These are phyloP conservation scores for Myripristis murdjan DNA, from an alignment of 2,797 vertebrate genomes.

Conservation along the genomic window DNA sequence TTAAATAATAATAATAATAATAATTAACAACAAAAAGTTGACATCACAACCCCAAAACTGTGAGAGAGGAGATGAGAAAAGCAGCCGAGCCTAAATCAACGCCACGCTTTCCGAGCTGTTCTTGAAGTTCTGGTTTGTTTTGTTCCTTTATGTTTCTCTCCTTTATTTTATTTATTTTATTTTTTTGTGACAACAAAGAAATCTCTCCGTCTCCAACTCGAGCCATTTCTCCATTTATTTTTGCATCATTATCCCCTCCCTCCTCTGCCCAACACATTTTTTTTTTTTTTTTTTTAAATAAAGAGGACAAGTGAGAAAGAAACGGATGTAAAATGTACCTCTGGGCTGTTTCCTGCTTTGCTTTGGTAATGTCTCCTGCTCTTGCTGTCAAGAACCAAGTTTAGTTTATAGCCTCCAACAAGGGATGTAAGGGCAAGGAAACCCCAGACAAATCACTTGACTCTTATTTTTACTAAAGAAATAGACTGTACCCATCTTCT, in stretches of 20 bases:
- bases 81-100: constrained; percentile 32
- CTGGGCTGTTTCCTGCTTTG: constrained; percentile 59
- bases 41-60: constrained; percentile 39
- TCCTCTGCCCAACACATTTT: constrained; percentile 13
- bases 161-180: too few species aligned
- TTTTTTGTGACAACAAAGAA: constrained; percentile 30
- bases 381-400: constrained; percentile 48
- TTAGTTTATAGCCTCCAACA: constrained; percentile 45
- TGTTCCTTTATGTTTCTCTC: neutral
- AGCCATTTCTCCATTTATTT: constrained; percentile 34
- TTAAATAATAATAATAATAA: too few species aligned
- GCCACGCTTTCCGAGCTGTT: neutral
- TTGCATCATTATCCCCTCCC: constrained; percentile 49
- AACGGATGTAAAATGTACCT: constrained; percentile 59
- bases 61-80: constrained; percentile 40
- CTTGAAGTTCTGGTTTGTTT: too few species aligned
- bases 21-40: constrained; percentile 41
- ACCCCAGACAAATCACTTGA: neutral
- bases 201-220: constrained; percentile 42
- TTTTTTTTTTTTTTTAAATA: constrained; percentile 44
- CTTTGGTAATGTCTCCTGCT: constrained; percentile 65
- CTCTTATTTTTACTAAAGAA: constrained; percentile 3
- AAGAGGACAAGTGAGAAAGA: constrained; percentile 41
- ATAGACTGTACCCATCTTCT: too few species aligned
- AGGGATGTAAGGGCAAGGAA: constrained; percentile 20